These are phyloP conservation scores for Alligator mississippiensis DNA, from an alignment of 2,113 vertebrate species.

Conservation along the genomic window DNA sequence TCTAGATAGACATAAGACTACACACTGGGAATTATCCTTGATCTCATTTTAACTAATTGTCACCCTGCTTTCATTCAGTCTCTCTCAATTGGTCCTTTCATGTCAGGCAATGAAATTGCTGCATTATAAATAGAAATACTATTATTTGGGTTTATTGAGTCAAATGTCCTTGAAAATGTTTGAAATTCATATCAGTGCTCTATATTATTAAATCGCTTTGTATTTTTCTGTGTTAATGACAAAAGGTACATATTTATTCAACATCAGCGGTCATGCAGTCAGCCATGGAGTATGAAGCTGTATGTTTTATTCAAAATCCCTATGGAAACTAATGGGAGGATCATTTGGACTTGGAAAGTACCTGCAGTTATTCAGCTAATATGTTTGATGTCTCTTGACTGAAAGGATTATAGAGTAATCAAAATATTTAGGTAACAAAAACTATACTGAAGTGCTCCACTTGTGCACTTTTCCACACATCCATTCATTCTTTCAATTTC, in stretches of 20 bases:
- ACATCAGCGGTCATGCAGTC: conserved; percentile 4
- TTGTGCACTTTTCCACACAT: too few species aligned
- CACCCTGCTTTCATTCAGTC: conserved; percentile 19
- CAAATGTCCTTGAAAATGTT: conserved; percentile 59
- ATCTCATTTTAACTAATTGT: conserved; percentile 14
- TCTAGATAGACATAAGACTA: neutral
- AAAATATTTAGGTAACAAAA: neutral
- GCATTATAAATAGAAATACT: conserved; percentile 41
- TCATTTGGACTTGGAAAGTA: neutral
- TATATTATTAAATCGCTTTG: conserved; percentile 58
- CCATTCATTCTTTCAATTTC: too few species aligned
- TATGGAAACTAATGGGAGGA: neutral
- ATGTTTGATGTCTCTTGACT: conserved; percentile 28
- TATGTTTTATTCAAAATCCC: conserved; percentile 56
- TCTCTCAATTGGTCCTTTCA: conserved; percentile 5
- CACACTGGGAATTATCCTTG: neutral
- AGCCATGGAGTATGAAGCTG: neutral
- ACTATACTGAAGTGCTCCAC: too few species aligned
- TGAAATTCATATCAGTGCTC: conserved; percentile 35
- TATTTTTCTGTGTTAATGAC: conserved; percentile 62
- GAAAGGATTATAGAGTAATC: neutral
- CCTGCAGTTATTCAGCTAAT: neutral
- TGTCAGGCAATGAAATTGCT: neutral
- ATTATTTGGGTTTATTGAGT: conserved; percentile 63
- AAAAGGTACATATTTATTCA: conserved; percentile 74